These are phyloP conservation scores for Anolis apletophallus DNA, from an alignment of 2,797 vertebrate species.

Conservation along the genomic window DNA sequence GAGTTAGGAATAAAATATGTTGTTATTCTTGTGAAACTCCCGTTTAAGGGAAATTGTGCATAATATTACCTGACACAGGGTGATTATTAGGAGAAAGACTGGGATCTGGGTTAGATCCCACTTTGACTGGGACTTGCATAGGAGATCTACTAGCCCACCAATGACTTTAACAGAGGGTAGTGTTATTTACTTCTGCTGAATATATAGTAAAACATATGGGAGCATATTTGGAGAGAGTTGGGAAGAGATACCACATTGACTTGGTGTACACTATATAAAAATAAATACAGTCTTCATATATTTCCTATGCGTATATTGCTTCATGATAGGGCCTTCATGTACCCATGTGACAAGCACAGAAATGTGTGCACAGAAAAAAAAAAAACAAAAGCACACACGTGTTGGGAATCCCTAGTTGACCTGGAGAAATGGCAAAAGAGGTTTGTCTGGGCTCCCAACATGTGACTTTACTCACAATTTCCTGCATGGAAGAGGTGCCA, in stretches of 20 bases:
- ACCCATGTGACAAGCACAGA: not conserved
- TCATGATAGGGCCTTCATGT: not conserved
- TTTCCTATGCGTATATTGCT: not conserved
- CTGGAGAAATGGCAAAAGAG: not conserved
- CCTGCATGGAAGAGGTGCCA: not conserved
- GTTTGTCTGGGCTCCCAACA: not conserved
- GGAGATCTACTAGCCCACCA: not conserved
- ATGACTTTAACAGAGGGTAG: not conserved
- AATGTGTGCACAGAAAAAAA: not conserved
- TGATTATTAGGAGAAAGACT: too few species aligned
- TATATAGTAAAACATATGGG: not conserved
- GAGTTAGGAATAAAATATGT: not conserved
- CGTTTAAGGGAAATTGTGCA: not conserved
- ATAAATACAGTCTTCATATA: not conserved
- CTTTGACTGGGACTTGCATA: not conserved
- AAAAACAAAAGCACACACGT: not conserved
- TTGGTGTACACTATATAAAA: not conserved
- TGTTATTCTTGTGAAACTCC: not conserved
- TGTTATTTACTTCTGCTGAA: not conserved
- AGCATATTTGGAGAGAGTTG: not conserved
- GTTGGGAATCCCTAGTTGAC: not conserved
- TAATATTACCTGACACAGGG: not conserved
- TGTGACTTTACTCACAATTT: constrained; percentile 2
- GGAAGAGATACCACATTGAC: not conserved
- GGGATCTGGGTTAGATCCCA: not conserved